Conservation (phyloP, 2,113 vertebrate species). For the Apodemus sylvaticus region DNA sequence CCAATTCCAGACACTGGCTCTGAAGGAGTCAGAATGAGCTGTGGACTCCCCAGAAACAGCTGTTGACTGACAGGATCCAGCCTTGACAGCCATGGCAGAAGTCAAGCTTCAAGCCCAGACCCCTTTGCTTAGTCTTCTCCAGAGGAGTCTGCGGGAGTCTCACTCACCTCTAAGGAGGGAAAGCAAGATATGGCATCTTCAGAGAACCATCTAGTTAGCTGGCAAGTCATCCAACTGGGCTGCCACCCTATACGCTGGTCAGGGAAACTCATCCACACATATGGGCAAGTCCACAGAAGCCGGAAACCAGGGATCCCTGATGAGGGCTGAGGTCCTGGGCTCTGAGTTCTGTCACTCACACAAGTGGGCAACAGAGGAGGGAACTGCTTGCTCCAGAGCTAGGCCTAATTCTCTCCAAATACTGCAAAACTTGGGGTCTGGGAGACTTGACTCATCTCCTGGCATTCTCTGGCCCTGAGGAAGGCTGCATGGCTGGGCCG, state of each 20-base stretch:
- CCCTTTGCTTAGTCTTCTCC: neutral
- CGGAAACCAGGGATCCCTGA: neutral
- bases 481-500: neutral
- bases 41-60: neutral
- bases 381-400: neutral
- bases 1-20: neutral
- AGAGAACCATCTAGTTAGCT: neutral
- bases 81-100: neutral
- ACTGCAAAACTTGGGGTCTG: neutral
- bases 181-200: neutral
- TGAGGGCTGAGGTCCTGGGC: neutral
- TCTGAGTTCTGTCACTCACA: neutral
- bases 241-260: neutral
- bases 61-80: neutral
- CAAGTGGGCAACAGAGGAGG: accelerated
- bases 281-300: neutral
- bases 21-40: neutral
- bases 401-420: neutral
- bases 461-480: neutral
- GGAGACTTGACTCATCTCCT: neutral
- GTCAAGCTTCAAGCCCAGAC: neutral
- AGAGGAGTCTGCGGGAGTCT: neutral
- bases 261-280: neutral
- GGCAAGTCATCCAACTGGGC: neutral
- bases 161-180: neutral